Percentiles rank a stretch among this genome's conserved stretches.
Conservation (phyloP, 1,140 invertebrate species). For the Papilio machaon region DNA sequence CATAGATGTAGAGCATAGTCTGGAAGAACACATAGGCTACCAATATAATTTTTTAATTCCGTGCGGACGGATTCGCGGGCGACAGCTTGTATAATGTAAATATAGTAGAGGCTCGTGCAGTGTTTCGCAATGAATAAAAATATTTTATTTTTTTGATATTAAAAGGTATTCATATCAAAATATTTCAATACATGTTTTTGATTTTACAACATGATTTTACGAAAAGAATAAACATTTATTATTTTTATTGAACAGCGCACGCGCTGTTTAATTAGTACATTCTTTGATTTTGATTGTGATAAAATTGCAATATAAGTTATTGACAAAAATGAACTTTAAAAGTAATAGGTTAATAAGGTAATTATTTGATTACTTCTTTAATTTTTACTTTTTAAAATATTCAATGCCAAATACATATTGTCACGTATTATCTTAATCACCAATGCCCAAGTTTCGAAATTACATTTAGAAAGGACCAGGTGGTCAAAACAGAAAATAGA, state of each 20-base stretch:
- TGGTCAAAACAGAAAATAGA: background rate
- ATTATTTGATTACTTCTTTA: slow-evolving; percentile 2
- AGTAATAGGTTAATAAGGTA: background rate
- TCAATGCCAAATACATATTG: background rate
- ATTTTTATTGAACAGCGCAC: background rate
- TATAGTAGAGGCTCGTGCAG: no score
- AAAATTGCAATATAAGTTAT: background rate
- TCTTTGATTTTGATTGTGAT: slow-evolving; percentile 6
- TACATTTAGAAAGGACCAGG: background rate
- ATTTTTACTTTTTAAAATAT: slow-evolving; percentile 14
- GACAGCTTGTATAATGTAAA: no score
- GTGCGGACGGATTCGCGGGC: no score
- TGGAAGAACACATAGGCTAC: no score
- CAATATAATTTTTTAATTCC: no score
- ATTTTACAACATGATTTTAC: background rate
- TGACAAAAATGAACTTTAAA: slow-evolving; percentile 13
- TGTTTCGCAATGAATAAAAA: no score
- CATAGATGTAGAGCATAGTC: no score
- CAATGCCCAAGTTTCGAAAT: background rate
- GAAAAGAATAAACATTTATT: background rate
- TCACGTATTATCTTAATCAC: background rate
- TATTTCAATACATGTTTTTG: background rate
- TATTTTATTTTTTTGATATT: no score
- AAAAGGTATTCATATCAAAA: background rate
- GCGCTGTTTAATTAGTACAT: background rate